Base-by-base conservation (phyloP, 2,797 vertebrate species). In the Urocyon cinereoargenteus region DNA sequence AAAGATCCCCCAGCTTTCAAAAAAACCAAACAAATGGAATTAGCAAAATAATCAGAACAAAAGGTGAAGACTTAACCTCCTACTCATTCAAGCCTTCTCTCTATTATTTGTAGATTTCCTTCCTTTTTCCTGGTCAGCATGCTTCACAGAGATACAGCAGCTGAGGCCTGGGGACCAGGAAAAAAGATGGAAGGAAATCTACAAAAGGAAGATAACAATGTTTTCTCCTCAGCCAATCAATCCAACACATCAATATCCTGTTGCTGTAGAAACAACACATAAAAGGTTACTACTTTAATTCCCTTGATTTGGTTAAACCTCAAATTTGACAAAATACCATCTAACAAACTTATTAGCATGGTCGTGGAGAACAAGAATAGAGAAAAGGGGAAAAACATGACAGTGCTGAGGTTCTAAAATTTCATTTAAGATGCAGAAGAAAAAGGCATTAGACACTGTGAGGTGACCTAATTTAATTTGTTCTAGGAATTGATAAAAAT, bases 391-490 rank as follows among this genome's bases (percentile, higher is more conserved):
- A 66, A 92, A 97, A 97, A 62, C 96, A 53, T 57, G 90, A 94
- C 79, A 96, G 93, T 93, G 95, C 66, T 96, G 93, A 93, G 94
- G 84, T 97, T 98, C 93, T 97, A 95, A 98, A 96, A 98, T 95
- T 81, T 86, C 78, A 94, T 77, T 21, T 97, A 98, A 97, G 98
- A 98, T 96, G 86, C 36, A 96, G 96, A 93, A 98, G 26, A 94
- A 94, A 95, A 95, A 53, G 96, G 70, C 18, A 85, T 2, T 75
- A 98, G 94, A 97, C 55, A 73, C 93, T 8, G 59, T 93, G 96
- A 95, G 40, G 90, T 96, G 88, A 98, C 97, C 98, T 97, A 98
- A 81, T 98, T 98, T 98, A 97, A 98, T 98, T 98, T 98, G 93
- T 90, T 94, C 61, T 40, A 98, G 94, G 92, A 96, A 89, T 75